phyloP scores from a whole-genome alignment of 2,797 vertebrate species.

The Gallinago solitaria region DNA sequence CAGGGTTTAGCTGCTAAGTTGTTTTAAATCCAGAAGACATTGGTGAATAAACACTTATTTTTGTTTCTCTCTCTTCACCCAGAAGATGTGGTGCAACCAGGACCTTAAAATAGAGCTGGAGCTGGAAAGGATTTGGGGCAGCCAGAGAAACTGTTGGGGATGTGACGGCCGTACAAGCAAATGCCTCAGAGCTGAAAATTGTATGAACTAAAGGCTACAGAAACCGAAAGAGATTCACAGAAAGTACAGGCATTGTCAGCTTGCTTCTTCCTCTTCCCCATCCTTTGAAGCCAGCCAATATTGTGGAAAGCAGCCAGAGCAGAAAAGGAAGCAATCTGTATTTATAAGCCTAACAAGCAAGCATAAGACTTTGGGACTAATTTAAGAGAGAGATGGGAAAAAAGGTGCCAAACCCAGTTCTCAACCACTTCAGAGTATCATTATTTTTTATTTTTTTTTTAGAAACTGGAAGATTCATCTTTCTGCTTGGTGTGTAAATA shows the following conservation, averaged over 20 bases:
- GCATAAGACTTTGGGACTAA: neutral
- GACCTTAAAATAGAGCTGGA: conserved; percentile 9
- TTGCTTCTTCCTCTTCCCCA: neutral
- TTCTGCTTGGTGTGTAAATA: conserved; percentile 25
- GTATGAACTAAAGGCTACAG: neutral
- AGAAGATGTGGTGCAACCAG: neutral
- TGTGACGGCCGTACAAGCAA: neutral
- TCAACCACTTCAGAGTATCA: neutral
- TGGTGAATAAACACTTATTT: neutral
- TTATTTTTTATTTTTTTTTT: neutral
- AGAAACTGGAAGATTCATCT: conserved; percentile 16
- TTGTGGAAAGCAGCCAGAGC: neutral
- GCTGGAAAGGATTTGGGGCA: conserved; percentile 9
- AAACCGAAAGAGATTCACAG: neutral
- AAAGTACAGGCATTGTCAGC: conserved; percentile 12
- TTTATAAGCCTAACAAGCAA: conserved; percentile 18
- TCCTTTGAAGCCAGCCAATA: conserved; percentile 15
- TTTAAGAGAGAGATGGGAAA: neutral
- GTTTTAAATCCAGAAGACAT: neutral
- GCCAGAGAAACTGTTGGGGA: neutral
- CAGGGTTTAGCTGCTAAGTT: conserved; percentile 5
- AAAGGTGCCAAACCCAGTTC: neutral
- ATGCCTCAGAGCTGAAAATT: conserved; percentile 1
- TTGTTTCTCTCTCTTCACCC: neutral
- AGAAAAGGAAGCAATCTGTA: conserved; percentile 4